Percentiles rank a stretch among this genome's conserved stretches.
Conservation (phyloP, 2,113 vertebrate genomes). For the Pterocles orientalis region DNA sequence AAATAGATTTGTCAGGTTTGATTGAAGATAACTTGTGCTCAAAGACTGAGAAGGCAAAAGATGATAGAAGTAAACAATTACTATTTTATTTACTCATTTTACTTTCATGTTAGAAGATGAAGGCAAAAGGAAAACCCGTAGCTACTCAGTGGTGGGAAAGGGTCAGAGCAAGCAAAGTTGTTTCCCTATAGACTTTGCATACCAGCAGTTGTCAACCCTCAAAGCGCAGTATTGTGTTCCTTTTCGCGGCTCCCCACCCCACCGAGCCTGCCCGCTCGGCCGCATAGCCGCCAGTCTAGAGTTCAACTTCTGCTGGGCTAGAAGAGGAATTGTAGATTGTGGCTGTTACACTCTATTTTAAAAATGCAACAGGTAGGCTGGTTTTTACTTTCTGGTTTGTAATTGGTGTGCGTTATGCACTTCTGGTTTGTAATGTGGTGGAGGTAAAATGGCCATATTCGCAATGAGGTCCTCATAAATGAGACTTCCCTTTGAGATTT, state of each 20-base stretch:
- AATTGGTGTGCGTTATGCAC: not conserved
- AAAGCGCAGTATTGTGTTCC: not conserved
- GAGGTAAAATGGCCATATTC: not conserved
- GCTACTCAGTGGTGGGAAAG: not conserved
- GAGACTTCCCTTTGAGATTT: not conserved
- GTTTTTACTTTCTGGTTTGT: not conserved
- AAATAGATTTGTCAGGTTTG: not conserved
- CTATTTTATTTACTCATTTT: not conserved
- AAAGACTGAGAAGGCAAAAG: not conserved
- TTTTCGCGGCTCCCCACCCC: not conserved
- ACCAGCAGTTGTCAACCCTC: not conserved
- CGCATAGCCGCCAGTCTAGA: fast-evolving
- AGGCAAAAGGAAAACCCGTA: not conserved
- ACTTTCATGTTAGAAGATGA: not conserved
- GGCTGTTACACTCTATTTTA: not conserved
- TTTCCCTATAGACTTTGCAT: not conserved
- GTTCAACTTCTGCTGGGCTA: not conserved
- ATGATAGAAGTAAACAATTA: not conserved
- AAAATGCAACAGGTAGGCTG: not conserved
- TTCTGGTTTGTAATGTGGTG: not conserved
- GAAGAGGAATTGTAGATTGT: not conserved
- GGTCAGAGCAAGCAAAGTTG: not conserved
- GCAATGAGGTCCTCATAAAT: not conserved
- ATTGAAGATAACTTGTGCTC: not conserved
- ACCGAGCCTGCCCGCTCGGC: fast-evolving